Base-by-base conservation (phyloP, 1,140 invertebrate genomes). In the Chironomus striatipennis region DNA sequence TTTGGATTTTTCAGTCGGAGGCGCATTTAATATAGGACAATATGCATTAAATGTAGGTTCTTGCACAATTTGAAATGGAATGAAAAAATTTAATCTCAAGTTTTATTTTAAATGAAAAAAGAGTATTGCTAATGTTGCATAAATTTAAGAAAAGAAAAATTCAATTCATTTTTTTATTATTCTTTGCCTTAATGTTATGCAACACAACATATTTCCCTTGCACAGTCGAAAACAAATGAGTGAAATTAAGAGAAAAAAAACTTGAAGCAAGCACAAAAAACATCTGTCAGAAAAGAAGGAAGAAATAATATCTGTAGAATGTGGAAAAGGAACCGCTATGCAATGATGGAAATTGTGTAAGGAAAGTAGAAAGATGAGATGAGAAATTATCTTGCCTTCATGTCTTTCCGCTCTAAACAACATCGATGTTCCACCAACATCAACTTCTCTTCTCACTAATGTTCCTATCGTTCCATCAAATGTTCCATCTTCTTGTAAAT, bases 391-490 rank as follows among this genome's bases (percentile, higher is more conserved):
- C 75, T 85, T 82, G 2, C 85, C 77, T 78, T 70, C n/a, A 70
- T 18, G 65, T 70, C 90, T 80, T 77, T 89, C 87, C 8, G 78
- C 74, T 77, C 86, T 84, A 74, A 86, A 86, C 78, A 88, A 87
- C 73, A 89, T 81, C 8, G 88, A 86, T 0, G 87, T 82, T 2
- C 84, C 84, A 15, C 87, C 86, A 64, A 90, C 84, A 76, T 91
- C 89, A 2, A 87, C 84, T 73, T 85, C 79, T 15, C 84, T 85
- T 17, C 83, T 80, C 73, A 86, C 81, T 75, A 90, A 81, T 0
- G 85, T 83, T 0, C 88, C 88, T n/a, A 90, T 84, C 81, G 90
- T 86, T 4, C 89, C 89, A 77, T 89, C 89, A 76, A 87, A 89
- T 15, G 84, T 84, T 1, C 88, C 88, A 80, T 90, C 88, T 21